phyloP scores from a whole-genome alignment of 2,888 invertebrate genomes.

The Palloptera scutellata region DNA sequence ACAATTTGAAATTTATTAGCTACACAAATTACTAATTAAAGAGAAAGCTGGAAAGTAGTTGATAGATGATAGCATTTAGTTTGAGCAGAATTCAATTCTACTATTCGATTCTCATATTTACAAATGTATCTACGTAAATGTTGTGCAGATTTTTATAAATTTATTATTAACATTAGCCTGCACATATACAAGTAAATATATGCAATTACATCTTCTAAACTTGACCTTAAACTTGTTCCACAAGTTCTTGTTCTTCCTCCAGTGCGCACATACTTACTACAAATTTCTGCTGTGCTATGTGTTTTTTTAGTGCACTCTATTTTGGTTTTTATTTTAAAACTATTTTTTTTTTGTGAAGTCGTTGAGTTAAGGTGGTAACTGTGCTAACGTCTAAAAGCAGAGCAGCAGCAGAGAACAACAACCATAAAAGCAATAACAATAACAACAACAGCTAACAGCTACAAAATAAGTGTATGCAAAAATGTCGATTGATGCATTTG shows the following conservation, averaged over 20 bases:
- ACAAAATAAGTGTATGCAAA: neutral
- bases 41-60: neutral
- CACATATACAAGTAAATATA: neutral
- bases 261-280: too few relatives aligned
- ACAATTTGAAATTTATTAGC: neutral
- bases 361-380: too few relatives aligned
- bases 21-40: neutral
- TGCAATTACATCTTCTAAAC: slow-evolving; percentile 32
- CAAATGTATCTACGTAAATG: neutral
- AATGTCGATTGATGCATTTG: neutral
- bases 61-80: neutral
- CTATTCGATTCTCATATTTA: too few relatives aligned
- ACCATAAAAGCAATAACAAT: too few relatives aligned
- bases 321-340: too few relatives aligned
- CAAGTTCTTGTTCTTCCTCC: slow-evolving; percentile 38
- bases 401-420: too few relatives aligned
- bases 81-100: neutral
- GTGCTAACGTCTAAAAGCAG: too few relatives aligned
- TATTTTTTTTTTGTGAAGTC: neutral
- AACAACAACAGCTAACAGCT: neutral
- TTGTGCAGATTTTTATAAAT: neutral
- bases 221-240: slow-evolving; percentile 49
- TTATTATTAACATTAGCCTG: neutral
- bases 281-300: neutral
- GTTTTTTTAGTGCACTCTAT: neutral